A percentile compares a stretch with the other conserved stretches of the same genome.
phyloP scores from a whole-genome alignment of 2,888 invertebrate species.

The Drosophila subquinaria region DNA sequence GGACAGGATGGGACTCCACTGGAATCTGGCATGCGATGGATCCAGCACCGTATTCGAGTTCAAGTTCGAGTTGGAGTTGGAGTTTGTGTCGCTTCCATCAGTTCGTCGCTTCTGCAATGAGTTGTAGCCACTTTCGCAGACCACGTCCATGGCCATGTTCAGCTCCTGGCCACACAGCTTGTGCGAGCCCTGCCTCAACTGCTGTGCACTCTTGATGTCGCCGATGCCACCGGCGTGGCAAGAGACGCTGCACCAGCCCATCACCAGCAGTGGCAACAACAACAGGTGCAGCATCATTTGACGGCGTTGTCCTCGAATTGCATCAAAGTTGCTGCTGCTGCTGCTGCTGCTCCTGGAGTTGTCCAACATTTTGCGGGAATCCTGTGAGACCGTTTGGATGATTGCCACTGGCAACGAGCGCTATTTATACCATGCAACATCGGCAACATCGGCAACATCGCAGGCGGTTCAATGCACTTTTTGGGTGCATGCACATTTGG shows the following conservation, averaged over 20 bases:
- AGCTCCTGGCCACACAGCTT: conserved; percentile 71
- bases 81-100: background rate
- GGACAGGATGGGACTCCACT: conserved; percentile 60
- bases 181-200: conserved; percentile 55
- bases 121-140: conserved; percentile 71
- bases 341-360: conserved; percentile 9
- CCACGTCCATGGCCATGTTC: conserved; percentile 61
- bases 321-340: conserved; percentile 32
- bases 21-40: conserved; percentile 21
- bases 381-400: conserved; percentile 32
- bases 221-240: conserved; percentile 10
- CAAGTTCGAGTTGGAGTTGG: too few relatives aligned
- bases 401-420: conserved; percentile 29
- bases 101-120: conserved; percentile 34
- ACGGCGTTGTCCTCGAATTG: conserved; percentile 4
- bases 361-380: conserved; percentile 57
- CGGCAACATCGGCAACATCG: conserved; percentile 1
- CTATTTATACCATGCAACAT: conserved; percentile 61
- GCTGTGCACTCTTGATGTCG: conserved; percentile 24
- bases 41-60: background rate
- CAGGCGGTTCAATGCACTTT: conserved; percentile 71
- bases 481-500: conserved; percentile 52
- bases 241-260: conserved; percentile 21
- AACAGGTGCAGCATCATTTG: conserved; percentile 24
- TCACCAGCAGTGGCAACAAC: conserved; percentile 20